Conservation (phyloP, 2,797 vertebrate genomes). For the Syngnathus acus region DNA sequence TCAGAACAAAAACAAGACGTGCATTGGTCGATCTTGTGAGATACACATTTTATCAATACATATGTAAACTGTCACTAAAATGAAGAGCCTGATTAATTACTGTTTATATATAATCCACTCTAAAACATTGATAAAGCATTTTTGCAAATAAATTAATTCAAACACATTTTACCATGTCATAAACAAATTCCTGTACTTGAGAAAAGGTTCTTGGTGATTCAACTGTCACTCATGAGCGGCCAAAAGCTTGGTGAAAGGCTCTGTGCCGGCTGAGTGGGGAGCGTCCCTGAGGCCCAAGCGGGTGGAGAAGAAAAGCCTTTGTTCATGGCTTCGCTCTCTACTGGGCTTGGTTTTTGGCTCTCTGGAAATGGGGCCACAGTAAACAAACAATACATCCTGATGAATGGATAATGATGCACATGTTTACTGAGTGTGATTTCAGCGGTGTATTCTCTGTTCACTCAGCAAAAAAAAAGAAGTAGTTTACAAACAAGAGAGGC, state of each 20-base stretch:
- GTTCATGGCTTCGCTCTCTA: conserved; percentile 79
- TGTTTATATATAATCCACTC: not conserved
- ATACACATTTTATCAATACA: not conserved
- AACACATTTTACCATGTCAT: conserved; percentile 47
- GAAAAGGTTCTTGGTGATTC: conserved; percentile 77
- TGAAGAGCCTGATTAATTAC: not conserved
- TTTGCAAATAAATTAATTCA: not conserved
- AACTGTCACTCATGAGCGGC: conserved; percentile 87
- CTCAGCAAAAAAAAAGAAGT: conserved; percentile 49
- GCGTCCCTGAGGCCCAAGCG: conserved; percentile 75
- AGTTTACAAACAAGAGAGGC: conserved; percentile 49
- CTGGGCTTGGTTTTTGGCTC: conserved; percentile 68
- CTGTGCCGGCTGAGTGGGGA: conserved; percentile 75
- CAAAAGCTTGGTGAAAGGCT: conserved; percentile 77
- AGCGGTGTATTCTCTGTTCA: conserved; percentile 58
- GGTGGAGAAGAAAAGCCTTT: conserved; percentile 80
- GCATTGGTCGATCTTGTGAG: not conserved
- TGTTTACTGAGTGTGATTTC: conserved; percentile 74
- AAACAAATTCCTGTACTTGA: conserved; percentile 70
- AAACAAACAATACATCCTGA: conserved; percentile 82
- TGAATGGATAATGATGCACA: conserved; percentile 81
- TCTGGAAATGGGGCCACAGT: conserved; percentile 82
- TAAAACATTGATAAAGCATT: not conserved
- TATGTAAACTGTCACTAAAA: not conserved
- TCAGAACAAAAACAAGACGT: not conserved